Evolutionary conservation across 2,888 invertebrate genomes (phyloP).

Genomic region (Drosophila setosimentum): DNA sequence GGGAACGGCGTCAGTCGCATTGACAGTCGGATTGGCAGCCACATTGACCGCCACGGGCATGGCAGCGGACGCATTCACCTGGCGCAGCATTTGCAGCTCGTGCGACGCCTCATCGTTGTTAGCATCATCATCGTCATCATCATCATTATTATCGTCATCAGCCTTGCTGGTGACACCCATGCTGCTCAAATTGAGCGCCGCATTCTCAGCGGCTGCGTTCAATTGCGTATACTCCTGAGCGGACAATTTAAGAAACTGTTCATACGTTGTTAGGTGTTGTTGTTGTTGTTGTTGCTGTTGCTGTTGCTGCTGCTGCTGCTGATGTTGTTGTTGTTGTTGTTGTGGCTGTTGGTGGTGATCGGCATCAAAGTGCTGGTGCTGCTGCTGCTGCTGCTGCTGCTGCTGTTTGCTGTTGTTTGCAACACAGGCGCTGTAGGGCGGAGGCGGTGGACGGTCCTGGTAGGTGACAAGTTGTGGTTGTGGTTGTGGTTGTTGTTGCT

Average conservation of each 20-base stretch:
- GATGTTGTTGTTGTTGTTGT: conserved; percentile 20
- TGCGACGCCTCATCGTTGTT: conserved; percentile 35
- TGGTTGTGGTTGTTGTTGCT: conserved; percentile 16
- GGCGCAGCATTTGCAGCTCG: conserved; percentile 55
- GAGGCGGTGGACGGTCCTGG: conserved; percentile 69
- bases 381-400: conserved; percentile 33
- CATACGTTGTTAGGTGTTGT: conserved; percentile 73
- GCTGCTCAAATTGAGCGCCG: conserved; percentile 73
- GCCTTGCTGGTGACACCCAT: conserved; percentile 45
- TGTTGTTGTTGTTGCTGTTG: conserved; percentile 29
- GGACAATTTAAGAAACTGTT: conserved; percentile 80
- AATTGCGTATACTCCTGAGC: conserved; percentile 67
- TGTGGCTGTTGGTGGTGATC: conserved; percentile 39
- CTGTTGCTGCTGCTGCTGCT: conserved; percentile 20
- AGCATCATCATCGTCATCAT: conserved; percentile 14
- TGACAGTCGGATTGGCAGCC: conserved; percentile 26
- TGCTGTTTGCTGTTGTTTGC: conserved; percentile 40
- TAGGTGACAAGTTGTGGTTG: conserved; percentile 46
- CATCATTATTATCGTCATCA: conserved; percentile 16
- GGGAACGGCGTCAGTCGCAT: conserved; percentile 28
- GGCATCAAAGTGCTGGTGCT: conserved; percentile 12
- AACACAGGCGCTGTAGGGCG: conserved; percentile 64
- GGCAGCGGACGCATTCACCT: conserved; percentile 53
- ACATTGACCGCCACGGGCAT: conserved; percentile 42
- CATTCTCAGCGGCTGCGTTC: conserved; percentile 56